Evolutionary conservation across 2,113 vertebrate species (phyloP), one percentile per base, ranked within the genome.

Genomic region (Xenopus laevis): DNA sequence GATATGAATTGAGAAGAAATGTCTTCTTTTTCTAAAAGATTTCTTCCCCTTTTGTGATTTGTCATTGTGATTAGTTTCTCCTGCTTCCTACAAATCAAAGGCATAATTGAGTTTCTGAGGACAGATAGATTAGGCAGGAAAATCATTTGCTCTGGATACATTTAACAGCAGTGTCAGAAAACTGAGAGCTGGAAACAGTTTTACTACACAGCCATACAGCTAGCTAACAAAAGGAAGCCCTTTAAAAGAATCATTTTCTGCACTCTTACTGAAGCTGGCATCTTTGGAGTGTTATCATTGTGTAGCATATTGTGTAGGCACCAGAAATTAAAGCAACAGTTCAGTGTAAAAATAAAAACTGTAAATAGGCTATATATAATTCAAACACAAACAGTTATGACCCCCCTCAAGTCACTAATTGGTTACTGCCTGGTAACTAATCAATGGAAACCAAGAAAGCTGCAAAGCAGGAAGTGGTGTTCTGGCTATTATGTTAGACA

Each of bases 41-140:
- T 68, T 45, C 17, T 18, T 65, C 16, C 58, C 23, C 57, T 40
- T 62, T 18, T 30, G 55, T 17, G 45, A 75, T 75, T 68, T 65
- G 68, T 75, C 73, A 68, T 18, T 13, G 65, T 62, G 73, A 75
- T 75, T 52, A 75, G 73, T 75, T 65, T 68, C 46, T 68, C 45
- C 50, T 50, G 57, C 72, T 75, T 68, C 65, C 72, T 68, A 65
- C 72, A 75, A 68, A 75, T 75, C 72, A 75, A 53, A 68, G 23
- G 30, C 55, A 40, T 75, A 75, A 75, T 75, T 75, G 72, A 62
- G 72, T 75, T 68, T 52, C 58, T 62, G 65, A 75, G 72, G 72
- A 60, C 57, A 71, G 69, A 68, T 75, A 50, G 65, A 75, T 75
- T 68, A 75, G 64, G 44, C 55, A 52, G 72, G 52, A 52, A 46